A percentile compares a stretch with the other conserved stretches of the same genome.
Evolutionary conservation across 2,797 vertebrate genomes (phyloP).

Genomic region (Cyprinella venusta): DNA sequence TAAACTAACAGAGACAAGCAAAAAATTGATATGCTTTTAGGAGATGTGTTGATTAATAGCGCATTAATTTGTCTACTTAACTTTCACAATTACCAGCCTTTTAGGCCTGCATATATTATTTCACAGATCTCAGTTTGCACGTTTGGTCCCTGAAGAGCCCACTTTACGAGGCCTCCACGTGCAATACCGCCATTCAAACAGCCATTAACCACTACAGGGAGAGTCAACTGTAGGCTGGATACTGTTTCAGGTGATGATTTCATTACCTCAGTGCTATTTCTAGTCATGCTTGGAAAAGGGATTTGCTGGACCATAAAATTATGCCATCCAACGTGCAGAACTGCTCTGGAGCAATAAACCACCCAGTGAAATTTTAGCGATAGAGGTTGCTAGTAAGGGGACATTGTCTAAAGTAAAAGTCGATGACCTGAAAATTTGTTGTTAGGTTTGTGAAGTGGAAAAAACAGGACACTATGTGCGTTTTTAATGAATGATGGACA

Average conservation of each 20-base stretch:
- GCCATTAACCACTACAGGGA: conserved; percentile 61
- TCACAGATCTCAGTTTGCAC: conserved; percentile 50
- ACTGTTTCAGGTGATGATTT: conserved; percentile 68
- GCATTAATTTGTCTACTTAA: conserved; percentile 59
- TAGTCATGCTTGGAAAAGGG: conserved; percentile 55
- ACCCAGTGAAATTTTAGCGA: conserved; percentile 59
- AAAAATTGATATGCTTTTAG: conserved; percentile 35
- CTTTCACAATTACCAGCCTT: conserved; percentile 64
- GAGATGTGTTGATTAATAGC: conserved; percentile 60
- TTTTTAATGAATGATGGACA: background rate
- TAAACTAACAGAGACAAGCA: conserved; percentile 7
- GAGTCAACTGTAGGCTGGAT: conserved; percentile 58
- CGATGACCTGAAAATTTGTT: conserved; percentile 45
- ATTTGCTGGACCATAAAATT: conserved; percentile 64
- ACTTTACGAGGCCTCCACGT: conserved; percentile 58
- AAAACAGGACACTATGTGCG: background rate
- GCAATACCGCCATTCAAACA: conserved; percentile 56
- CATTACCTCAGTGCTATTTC: conserved; percentile 65
- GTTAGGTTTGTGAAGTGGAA: conserved; percentile 28
- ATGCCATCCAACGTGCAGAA: conserved; percentile 49
- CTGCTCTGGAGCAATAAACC: conserved; percentile 55
- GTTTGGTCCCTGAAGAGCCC: conserved; percentile 51
- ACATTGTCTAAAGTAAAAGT: conserved; percentile 41
- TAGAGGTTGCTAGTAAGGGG: conserved; percentile 2
- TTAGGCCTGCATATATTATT: conserved; percentile 65